Base-by-base conservation (phyloP, 2,888 invertebrate genomes). In the Latrodectus elegans region DNA sequence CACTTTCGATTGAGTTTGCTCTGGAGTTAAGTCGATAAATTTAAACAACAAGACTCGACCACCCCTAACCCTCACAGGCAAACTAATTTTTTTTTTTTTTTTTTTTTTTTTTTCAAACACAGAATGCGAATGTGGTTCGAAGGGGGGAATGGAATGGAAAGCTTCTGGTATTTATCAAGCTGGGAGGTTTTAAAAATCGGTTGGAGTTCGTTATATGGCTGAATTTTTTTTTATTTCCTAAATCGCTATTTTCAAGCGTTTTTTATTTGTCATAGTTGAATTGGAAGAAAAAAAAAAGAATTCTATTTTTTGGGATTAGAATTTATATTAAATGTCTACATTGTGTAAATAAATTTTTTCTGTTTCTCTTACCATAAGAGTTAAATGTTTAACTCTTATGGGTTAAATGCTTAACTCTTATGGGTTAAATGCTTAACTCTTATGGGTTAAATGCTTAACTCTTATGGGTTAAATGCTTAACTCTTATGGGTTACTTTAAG, bases 1-100 rank as follows among this genome's bases (percentile, higher is more conserved):
- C 86, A 81, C 76, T 86, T 86, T 81, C 80, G 75, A 86, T 86
- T 81, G 86, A 86, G 75, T 86, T 76, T 77, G 22, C 38, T 71
- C 67, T 75, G 53, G 67, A 81, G 86, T 81, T 81, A 80, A 81
- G 81, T 74, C 86, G 76, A 86, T 86, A 86, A 86, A 86, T 81
- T 86, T 81, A 86, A 86, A 86, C 85, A 86, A 86, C 70, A 81
- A 76, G 76, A 75, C 71, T 76, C 70, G 72, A 67, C 70, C 52
- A 51, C 75, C 60, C 60, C 60, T 15, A 12, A 60, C 60, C n/a
- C 12, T 4, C 38, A 38, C 38, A 38, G 38, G 38, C 38, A 38
- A 38, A 38, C 38, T 6, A 38, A 1, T 38, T 38, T 38, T 22
- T 15, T 15, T n/a, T 15, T 64, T 71, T 15, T 15, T n/a, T 15